Evolutionary conservation across 92 coral and sea anemone species (phyloP).

Genomic region (Actinostola sp.): DNA sequence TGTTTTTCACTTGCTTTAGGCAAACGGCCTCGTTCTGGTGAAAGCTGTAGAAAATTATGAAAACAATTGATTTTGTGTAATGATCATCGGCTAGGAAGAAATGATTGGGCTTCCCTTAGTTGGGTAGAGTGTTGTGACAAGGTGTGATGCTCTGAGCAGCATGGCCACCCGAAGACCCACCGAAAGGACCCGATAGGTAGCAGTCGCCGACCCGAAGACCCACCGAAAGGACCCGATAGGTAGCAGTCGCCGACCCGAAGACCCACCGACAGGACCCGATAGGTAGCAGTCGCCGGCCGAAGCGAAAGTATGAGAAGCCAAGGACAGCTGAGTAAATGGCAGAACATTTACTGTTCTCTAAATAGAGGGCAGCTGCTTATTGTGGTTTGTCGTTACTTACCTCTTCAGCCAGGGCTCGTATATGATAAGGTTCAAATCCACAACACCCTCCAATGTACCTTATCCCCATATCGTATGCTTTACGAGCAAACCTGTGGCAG

Average conservation of each 20-base stretch:
- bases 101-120: too few species aligned
- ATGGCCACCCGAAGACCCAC: too few species aligned
- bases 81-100: neutral
- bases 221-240: too few species aligned
- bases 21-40: conserved; percentile 55
- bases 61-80: neutral
- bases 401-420: conserved; percentile 92
- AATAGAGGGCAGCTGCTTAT: too few species aligned
- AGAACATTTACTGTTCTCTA: neutral
- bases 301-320: too few species aligned
- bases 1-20: conserved; percentile 60
- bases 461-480: conserved; percentile 79
- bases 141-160: too few species aligned
- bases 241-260: too few species aligned
- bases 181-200: too few species aligned
- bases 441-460: conserved; percentile 90
- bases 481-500: conserved; percentile 63
- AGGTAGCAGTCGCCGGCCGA: too few species aligned
- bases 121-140: too few species aligned
- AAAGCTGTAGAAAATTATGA: conserved; percentile 31
- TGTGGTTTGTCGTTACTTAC: conserved; percentile 16
- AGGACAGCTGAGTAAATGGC: neutral
- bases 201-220: too few species aligned
- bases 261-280: too few species aligned
- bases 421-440: conserved; percentile 89